Percentiles rank a stretch among this genome's conserved stretches.
phyloP scores from a whole-genome alignment of 2,113 vertebrate genomes.

The Patagioenas fasciata region DNA sequence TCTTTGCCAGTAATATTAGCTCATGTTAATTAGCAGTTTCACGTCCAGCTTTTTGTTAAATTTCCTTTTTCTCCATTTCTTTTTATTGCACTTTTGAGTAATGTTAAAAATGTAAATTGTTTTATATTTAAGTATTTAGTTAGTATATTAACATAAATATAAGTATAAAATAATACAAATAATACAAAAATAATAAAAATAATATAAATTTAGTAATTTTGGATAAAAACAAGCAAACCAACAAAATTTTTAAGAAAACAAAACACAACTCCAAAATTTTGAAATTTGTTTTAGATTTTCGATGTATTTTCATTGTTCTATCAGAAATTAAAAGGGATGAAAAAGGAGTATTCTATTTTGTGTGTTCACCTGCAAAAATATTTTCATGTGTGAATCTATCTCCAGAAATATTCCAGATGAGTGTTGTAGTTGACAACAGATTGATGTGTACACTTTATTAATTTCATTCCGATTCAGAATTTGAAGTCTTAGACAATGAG shows the following conservation, averaged over 20 bases:
- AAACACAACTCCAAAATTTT: accelerated
- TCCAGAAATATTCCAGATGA: not conserved
- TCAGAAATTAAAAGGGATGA: not conserved
- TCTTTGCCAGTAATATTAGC: not conserved
- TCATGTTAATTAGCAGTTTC: not conserved
- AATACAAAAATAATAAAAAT: not conserved
- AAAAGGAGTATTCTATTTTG: not conserved
- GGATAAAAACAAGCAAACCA: too few relatives aligned
- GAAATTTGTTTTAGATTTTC: not conserved
- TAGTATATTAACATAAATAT: not conserved
- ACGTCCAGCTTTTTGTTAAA: not conserved
- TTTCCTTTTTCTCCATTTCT: not conserved
- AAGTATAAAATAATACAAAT: too few relatives aligned
- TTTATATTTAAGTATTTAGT: not conserved
- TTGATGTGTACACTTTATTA: not conserved
- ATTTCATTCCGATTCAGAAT: not conserved
- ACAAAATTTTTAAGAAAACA: not conserved
- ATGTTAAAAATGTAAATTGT: not conserved
- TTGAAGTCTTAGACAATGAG: not conserved
- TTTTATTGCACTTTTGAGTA: not conserved
- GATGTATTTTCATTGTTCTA: not conserved
- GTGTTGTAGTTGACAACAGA: not conserved
- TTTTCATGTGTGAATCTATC: not conserved
- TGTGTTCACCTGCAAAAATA: not conserved
- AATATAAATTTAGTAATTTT: not conserved